These are phyloP conservation scores for Panthera uncia DNA, from an alignment of 2,113 vertebrate species.

Conservation along the genomic window DNA sequence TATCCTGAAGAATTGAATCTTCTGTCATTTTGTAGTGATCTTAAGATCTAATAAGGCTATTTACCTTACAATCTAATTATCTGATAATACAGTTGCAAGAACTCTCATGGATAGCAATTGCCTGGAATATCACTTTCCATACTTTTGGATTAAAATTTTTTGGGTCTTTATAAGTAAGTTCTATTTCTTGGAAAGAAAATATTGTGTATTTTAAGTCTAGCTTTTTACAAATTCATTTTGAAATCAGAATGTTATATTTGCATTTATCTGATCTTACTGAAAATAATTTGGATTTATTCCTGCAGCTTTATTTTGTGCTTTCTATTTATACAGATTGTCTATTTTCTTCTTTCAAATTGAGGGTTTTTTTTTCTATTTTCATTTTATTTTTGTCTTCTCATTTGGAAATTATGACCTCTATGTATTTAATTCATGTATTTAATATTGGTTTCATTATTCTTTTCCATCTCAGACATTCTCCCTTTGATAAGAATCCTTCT, in stretches of 20 bases:
- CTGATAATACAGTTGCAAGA: neutral
- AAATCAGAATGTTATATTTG: neutral
- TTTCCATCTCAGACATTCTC: neutral
- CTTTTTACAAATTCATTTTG: neutral
- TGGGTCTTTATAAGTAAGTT: neutral
- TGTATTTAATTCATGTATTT: neutral
- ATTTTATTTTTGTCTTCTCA: neutral
- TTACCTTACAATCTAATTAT: neutral
- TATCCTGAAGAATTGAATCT: neutral
- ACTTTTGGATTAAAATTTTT: neutral
- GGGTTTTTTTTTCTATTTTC: neutral
- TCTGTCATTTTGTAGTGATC: neutral
- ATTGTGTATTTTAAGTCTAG: neutral
- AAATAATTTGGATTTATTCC: neutral
- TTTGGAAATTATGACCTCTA: neutral
- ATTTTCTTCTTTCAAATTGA: constrained; percentile 9
- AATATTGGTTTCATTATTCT: neutral
- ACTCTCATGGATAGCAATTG: neutral
- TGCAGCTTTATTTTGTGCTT: neutral
- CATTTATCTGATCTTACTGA: neutral
- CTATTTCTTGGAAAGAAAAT: neutral
- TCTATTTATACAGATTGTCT: neutral
- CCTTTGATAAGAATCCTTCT: neutral
- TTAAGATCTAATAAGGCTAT: neutral
- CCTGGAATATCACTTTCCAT: neutral